These are phyloP conservation scores for Hypselothyrea guttata DNA, from an alignment of 2,888 invertebrate genomes.

Conservation along the genomic window DNA sequence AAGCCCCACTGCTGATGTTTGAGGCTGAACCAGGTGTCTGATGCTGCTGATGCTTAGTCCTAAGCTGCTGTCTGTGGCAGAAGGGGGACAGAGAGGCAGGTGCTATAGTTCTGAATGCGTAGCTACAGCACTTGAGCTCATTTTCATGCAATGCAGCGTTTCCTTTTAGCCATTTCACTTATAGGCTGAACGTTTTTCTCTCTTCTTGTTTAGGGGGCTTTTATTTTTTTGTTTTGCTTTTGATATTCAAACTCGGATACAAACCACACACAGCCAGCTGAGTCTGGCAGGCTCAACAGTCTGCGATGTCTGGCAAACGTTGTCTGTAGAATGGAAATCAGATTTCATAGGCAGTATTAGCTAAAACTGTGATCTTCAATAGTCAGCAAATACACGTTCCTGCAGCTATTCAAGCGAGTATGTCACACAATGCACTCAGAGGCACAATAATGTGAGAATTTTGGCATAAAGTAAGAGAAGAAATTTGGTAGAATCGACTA, in stretches of 20 bases:
- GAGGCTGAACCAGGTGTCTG: slow-evolving; percentile 8
- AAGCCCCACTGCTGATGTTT: neutral
- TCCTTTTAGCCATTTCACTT: slow-evolving; percentile 27
- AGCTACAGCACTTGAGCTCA: slow-evolving; percentile 37
- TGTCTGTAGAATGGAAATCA: slow-evolving; percentile 27
- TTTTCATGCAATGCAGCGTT: slow-evolving; percentile 49
- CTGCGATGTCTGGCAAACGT: neutral
- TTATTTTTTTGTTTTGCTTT: neutral
- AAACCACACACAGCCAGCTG: slow-evolving; percentile 27
- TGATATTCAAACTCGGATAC: slow-evolving; percentile 2
- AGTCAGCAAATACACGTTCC: too few relatives aligned
- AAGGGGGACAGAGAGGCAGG: too few relatives aligned
- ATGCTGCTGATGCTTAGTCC: neutral
- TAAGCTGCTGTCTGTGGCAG: too few relatives aligned
- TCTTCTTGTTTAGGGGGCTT: too few relatives aligned
- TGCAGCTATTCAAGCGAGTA: too few relatives aligned
- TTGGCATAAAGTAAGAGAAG: too few relatives aligned
- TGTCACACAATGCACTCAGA: too few relatives aligned
- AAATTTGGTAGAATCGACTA: too few relatives aligned
- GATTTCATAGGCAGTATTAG: slow-evolving; percentile 5
- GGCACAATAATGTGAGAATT: too few relatives aligned
- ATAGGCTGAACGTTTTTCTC: slow-evolving; percentile 20
- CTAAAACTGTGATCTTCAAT: too few relatives aligned
- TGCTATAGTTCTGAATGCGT: neutral
- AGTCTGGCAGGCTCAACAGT: slow-evolving; percentile 11